Base-by-base conservation (phyloP, 2,797 vertebrate species). In the Centroberyx gerrardi region DNA sequence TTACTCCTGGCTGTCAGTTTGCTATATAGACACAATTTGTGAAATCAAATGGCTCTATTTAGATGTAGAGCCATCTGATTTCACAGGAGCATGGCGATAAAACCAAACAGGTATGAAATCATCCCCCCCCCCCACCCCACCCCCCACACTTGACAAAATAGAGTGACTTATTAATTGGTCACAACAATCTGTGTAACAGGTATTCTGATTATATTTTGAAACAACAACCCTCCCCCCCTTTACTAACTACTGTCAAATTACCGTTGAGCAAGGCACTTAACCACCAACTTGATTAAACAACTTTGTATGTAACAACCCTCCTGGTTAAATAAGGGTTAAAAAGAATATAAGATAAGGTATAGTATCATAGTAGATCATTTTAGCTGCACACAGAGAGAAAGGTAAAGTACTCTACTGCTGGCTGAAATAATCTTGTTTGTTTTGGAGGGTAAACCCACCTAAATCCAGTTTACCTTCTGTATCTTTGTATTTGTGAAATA, bases 1-100 rank as follows among this genome's bases (percentile, higher is more conserved):
- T 85, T 80, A 64, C 62, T 49, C 72, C 85, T 73, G 78, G 77
- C 88, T 87, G 53, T 80, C 76, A 74, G 53, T 72, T 61, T 69
- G 62, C 81, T 72, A 73, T 76, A 71, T 8, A 59, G 74, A 31
- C 58, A 49, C 55, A 42, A 71, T 70, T 79, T 82, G 70, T 81
- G 66, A 79, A 87, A 68, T 62, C 12, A 48, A 72, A 70, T 76
- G 40, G 58, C 55, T 58, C 12, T 7, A 38, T 60, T 72, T 12
- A 22, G 22, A 51, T 67, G 70, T 7, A 7, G 27, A 31, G 79
- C 76, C 78, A 76, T 29, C 1, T 73, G 67, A 86, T 80, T 78
- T 84, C 53, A 73, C 82, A 71, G 76, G 31, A 67, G 28, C 59
- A 42, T 12, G 74, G 31, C 73, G 65, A 66, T 61, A 51, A 15